Conservation (phyloP, 2,888 invertebrate genomes). For the Colostygia pectinataria region DNA sequence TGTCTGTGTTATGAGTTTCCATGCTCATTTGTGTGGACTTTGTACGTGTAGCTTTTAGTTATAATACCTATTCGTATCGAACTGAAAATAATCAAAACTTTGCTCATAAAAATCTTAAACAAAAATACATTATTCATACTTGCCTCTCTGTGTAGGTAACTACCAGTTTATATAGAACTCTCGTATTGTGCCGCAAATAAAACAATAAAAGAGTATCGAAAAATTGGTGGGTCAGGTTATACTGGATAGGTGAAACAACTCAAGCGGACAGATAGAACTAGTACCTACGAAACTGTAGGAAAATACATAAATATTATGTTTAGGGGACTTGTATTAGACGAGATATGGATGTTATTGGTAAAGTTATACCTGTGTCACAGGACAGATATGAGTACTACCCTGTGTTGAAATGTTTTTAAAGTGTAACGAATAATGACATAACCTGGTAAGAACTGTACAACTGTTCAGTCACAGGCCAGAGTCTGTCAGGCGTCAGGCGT, state of each 20-base stretch:
- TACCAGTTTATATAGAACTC: slow-evolving; percentile 55
- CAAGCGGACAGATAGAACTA: slow-evolving; percentile 71
- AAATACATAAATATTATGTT: slow-evolving; percentile 82
- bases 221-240: slow-evolving; percentile 53
- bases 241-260: slow-evolving; percentile 58
- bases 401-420: slow-evolving; percentile 11
- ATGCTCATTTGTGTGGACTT: slow-evolving; percentile 64
- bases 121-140: slow-evolving; percentile 83
- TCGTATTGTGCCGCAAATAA: slow-evolving; percentile 40
- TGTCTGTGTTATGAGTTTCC: slow-evolving; percentile 42
- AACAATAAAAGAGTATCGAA: slow-evolving; percentile 47
- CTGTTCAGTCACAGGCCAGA: no score
- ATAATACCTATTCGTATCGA: slow-evolving; percentile 66
- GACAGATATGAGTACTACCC: no score
- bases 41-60: slow-evolving; percentile 57
- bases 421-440: neutral
- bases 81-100: slow-evolving; percentile 84
- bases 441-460: neutral
- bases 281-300: slow-evolving; percentile 78
- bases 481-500: no score
- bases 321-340: slow-evolving; percentile 55
- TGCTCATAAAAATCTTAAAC: slow-evolving; percentile 83
- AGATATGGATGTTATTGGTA: slow-evolving; percentile 36
- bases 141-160: slow-evolving; percentile 62
- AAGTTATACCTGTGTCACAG: slow-evolving; percentile 4